Evolutionary conservation across 1,140 invertebrate genomes (phyloP), one percentile per base, ranked within the genome.

Genomic region (Drosophila burlai): DNA sequence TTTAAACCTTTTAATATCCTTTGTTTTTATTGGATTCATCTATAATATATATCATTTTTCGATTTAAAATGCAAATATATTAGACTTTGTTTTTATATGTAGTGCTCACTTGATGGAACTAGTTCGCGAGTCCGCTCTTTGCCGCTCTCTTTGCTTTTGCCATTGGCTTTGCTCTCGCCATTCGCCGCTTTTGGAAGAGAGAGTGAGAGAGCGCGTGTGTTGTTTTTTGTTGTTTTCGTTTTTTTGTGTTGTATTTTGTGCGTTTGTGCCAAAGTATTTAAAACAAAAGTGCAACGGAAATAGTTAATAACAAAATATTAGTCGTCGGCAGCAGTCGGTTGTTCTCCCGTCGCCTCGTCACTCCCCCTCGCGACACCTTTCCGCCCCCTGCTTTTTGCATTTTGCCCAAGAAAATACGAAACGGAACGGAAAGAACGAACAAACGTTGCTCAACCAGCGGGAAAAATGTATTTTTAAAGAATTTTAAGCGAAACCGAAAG

Each of bases 231-330:
- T 75, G 62, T 65, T 57, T 75, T 64, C 26, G 11, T 18, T 61
- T 43, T 59, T 61, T 42, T 77, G 47, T 61, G 49, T 52, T 77
- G 72, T 64, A 63, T 75, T 52, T 74, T 75, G 59, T 75, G 49
- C 69, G 45, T 72, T 55, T 65, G 58, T 55, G 71, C 71, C 45
- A 63, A 75, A 64, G 71, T 76, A 77, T 78, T 78, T 78, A 79
- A 79, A 79, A 79, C 76, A 79, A 78, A 79, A 71, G 76, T 72
- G 76, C 76, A 80, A 72, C 76, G 76, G 76, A 79, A 73, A 79
- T 79, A 80, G 76, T 78, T 78, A 78, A 78, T 77, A 78, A 78
- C 74, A 69, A 78, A 78, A 78, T 69, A 78, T 77, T 60, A 69
- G 75, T 77, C 73, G 74, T 60, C 57, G 74, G 63, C 61, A 31